These are phyloP conservation scores for Berghia stephanieae DNA, from an alignment of 1,140 invertebrate species.

Conservation along the genomic window DNA sequence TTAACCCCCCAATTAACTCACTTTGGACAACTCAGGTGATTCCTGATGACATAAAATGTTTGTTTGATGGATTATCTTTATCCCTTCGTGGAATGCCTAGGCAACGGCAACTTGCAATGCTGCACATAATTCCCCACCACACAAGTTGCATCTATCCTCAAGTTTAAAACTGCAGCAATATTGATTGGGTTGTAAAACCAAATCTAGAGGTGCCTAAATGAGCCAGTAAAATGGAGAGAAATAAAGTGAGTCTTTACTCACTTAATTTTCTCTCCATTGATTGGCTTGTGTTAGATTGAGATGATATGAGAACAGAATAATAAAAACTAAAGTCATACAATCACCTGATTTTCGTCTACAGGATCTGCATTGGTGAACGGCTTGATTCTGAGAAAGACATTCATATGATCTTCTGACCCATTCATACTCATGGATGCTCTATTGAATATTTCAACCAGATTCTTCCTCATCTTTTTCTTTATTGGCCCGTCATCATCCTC, in stretches of 20 bases:
- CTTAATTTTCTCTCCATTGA: background rate
- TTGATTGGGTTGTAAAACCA: no score
- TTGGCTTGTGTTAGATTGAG: background rate
- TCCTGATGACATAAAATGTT: no score
- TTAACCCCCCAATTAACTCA: no score
- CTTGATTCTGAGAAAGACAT: conserved; percentile 59
- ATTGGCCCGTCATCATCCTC: conserved; percentile 6
- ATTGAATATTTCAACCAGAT: conserved; percentile 25
- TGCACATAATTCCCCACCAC: no score
- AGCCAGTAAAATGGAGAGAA: background rate
- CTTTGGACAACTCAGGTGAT: no score
- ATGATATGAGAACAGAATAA: background rate
- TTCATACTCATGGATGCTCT: background rate
- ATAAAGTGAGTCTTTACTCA: background rate
- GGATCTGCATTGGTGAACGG: conserved; percentile 56
- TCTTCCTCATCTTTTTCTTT: conserved; percentile 23
- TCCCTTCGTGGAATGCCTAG: no score
- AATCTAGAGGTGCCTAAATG: background rate
- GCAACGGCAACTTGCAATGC: no score
- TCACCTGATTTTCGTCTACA: conserved; percentile 56
- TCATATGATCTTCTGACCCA: conserved; percentile 52
- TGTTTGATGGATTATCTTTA: no score
- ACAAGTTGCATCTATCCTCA: no score
- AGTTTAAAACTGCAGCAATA: no score
- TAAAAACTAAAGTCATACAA: conserved; percentile 1